Evolutionary conservation across 2,113 vertebrate species (phyloP).

Genomic region (Eptesicus fuscus): DNA sequence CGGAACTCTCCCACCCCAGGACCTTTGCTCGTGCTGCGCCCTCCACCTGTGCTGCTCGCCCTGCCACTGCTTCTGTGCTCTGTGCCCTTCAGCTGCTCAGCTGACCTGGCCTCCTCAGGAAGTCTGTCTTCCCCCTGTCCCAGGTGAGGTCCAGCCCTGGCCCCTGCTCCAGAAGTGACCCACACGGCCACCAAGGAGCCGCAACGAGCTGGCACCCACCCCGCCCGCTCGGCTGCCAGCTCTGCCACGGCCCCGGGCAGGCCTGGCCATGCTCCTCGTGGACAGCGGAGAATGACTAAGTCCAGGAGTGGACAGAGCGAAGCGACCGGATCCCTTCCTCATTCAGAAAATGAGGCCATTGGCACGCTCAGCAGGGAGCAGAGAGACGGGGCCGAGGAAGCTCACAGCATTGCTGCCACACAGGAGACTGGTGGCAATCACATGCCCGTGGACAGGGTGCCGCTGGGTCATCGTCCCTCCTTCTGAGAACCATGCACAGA

Average conservation of each 20-base stretch:
- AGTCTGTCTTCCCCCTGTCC: background rate
- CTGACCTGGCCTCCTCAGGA: background rate
- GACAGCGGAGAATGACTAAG: accelerated
- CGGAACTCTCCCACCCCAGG: background rate
- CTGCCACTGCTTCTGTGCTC: background rate
- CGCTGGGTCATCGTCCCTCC: accelerated
- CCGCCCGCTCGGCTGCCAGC: accelerated
- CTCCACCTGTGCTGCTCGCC: accelerated
- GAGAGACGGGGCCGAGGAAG: accelerated
- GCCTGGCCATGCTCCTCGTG: accelerated
- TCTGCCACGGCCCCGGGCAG: background rate
- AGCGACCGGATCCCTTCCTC: background rate
- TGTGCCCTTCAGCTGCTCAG: too few species aligned
- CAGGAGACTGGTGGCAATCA: accelerated
- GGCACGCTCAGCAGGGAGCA: accelerated
- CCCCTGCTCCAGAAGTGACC: background rate
- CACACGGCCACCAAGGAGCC: accelerated
- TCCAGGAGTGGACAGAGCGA: accelerated
- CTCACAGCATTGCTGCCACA: accelerated
- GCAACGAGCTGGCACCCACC: background rate
- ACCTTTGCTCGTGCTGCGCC: background rate
- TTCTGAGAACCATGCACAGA: background rate
- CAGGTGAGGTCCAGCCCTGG: background rate
- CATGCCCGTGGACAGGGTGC: accelerated
- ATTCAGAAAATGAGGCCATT: background rate